Percentiles rank a stretch among this genome's conserved stretches.
Conservation (phyloP, 2,113 vertebrate species). For the Solenodon paradoxus region DNA sequence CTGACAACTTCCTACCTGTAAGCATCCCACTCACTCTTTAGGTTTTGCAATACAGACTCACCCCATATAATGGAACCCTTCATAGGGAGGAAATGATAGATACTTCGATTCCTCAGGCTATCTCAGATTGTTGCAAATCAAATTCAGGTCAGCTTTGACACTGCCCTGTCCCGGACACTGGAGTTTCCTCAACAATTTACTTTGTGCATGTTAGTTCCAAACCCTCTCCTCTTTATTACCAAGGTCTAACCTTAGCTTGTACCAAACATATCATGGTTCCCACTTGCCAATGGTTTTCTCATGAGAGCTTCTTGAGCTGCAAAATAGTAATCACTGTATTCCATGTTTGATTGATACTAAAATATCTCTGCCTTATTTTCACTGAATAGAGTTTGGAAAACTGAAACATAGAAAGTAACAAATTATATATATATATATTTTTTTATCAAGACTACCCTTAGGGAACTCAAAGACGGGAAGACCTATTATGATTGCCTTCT, state of each 20-base stretch:
- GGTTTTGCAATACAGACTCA: neutral
- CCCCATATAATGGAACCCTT: neutral
- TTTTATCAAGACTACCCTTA: neutral
- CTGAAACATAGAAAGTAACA: neutral
- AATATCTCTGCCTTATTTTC: neutral
- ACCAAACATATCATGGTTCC: neutral
- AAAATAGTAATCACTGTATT: neutral
- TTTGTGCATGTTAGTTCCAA: neutral
- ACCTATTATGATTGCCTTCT: neutral
- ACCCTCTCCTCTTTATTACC: neutral
- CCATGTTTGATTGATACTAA: neutral
- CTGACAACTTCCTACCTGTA: neutral
- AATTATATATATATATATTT: neutral
- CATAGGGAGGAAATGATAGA: neutral
- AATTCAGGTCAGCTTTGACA: neutral
- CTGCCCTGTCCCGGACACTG: neutral
- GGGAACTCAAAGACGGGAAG: neutral
- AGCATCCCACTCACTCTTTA: neutral
- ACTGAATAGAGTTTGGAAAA: neutral
- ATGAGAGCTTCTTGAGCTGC: neutral
- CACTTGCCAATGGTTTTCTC: neutral
- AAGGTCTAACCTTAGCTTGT: neutral
- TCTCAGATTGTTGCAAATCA: neutral
- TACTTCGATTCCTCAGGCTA: neutral
- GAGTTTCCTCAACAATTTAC: neutral